Evolutionary conservation across 2,113 vertebrate genomes (phyloP).

Genomic region (Circaetus cinerascens): DNA sequence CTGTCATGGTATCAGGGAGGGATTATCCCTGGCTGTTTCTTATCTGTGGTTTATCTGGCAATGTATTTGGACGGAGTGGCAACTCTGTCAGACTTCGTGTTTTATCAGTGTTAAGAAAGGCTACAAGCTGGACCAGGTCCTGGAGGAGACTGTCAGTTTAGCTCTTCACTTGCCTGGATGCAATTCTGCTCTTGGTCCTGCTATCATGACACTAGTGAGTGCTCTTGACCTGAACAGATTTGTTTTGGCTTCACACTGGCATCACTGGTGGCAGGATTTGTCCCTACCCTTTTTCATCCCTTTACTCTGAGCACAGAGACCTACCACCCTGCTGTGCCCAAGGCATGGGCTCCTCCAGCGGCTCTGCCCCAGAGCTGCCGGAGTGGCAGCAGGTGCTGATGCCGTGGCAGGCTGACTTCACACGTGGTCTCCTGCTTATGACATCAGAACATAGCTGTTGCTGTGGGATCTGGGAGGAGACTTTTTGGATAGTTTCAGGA

Average conservation of each 20-base stretch:
- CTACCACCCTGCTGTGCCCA: background rate
- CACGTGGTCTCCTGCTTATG: background rate
- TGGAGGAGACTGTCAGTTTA: background rate
- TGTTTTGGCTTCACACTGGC: background rate
- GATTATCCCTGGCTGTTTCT: constrained; percentile 18
- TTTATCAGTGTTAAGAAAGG: background rate
- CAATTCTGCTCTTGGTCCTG: background rate
- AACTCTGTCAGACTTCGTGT: constrained; percentile 6
- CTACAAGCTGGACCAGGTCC: background rate
- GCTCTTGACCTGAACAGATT: background rate
- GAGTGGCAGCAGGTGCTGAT: background rate
- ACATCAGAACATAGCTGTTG: background rate
- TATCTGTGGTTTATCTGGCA: constrained; percentile 45
- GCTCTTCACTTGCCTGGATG: background rate
- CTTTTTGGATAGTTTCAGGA: background rate
- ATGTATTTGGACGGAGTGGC: background rate
- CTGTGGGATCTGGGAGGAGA: background rate
- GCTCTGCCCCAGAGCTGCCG: background rate
- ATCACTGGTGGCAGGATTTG: background rate
- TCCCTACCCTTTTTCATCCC: background rate
- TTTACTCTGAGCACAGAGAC: background rate
- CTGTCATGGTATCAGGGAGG: background rate
- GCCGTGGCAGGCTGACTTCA: background rate
- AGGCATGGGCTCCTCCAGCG: accelerated
- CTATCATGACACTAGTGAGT: background rate